phyloP scores from a whole-genome alignment of 2,888 invertebrate genomes.

The Hecatera dysodea region DNA sequence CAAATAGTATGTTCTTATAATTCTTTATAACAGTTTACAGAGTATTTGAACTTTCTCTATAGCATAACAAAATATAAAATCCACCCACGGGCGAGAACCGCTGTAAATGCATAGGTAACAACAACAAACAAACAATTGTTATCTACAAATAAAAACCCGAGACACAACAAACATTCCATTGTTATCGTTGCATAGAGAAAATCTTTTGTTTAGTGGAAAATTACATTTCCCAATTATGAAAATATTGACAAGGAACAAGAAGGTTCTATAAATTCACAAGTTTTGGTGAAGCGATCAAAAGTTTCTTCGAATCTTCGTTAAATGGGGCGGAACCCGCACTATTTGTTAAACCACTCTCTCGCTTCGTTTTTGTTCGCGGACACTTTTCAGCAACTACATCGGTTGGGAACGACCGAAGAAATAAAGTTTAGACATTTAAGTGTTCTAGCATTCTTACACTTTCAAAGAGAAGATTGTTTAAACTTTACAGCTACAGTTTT shows the following conservation, averaged over 20 bases:
- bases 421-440: constrained; percentile 42
- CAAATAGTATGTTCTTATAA: not conserved
- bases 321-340: constrained; percentile 28
- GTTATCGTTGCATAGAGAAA: constrained; percentile 6
- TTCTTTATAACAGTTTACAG: not conserved
- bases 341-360: constrained; percentile 43
- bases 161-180: constrained; percentile 3
- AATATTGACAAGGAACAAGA: constrained; percentile 27
- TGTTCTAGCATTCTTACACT: constrained; percentile 13
- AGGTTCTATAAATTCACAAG: constrained; percentile 38
- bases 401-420: constrained; percentile 12
- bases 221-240: constrained; percentile 2
- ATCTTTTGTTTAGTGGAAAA: constrained; percentile 3
- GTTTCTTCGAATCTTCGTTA: constrained; percentile 40
- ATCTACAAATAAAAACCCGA: not conserved
- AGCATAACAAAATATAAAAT: not conserved
- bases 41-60: not conserved
- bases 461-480: constrained; percentile 6
- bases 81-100: not conserved
- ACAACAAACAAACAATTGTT: not conserved
- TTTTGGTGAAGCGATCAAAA: constrained; percentile 32
- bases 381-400: constrained; percentile 29
- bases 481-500: constrained; percentile 11
- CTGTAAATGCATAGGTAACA: not conserved
- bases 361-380: constrained; percentile 36